Percentiles rank a stretch among this genome's conserved stretches.
Conservation (phyloP, 2,888 invertebrate genomes). For the Thereva unica region DNA sequence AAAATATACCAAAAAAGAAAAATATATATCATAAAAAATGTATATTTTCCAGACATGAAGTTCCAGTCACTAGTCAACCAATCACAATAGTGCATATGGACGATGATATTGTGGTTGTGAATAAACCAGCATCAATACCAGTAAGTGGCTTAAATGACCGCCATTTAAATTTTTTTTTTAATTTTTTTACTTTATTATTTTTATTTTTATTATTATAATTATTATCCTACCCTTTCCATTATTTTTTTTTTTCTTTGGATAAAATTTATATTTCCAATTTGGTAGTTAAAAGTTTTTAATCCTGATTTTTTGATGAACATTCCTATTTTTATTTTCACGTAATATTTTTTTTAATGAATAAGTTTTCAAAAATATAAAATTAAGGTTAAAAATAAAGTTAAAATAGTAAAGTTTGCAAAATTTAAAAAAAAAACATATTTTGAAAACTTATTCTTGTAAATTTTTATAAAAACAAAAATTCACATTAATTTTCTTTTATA, state of each 20-base stretch:
- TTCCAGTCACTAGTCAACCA: slow-evolving; percentile 95
- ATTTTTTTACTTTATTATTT: slow-evolving; percentile 10
- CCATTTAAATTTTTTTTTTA: slow-evolving; percentile 59
- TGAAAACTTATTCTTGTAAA: not conserved
- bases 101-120: slow-evolving; percentile 98
- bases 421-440: not conserved
- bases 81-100: slow-evolving; percentile 97
- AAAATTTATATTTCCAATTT: no score
- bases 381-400: not conserved
- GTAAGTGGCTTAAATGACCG: slow-evolving; percentile 91
- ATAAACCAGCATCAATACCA: slow-evolving; percentile 99
- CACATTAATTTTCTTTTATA: not conserved
- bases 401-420: not conserved
- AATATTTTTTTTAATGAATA: no score
- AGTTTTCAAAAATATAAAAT: not conserved
- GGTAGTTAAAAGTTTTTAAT: no score
- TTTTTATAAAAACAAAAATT: not conserved
- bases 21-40: slow-evolving; percentile 27
- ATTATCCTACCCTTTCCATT: slow-evolving; percentile 5
- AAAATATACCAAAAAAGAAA: not conserved
- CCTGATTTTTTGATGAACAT: no score
- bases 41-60: slow-evolving; percentile 86
- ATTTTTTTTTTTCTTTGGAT: not conserved
- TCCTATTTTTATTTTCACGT: no score
- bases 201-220: slow-evolving; percentile 6